Base-by-base conservation (phyloP, 1,140 invertebrate species). In the Lerema accius region DNA sequence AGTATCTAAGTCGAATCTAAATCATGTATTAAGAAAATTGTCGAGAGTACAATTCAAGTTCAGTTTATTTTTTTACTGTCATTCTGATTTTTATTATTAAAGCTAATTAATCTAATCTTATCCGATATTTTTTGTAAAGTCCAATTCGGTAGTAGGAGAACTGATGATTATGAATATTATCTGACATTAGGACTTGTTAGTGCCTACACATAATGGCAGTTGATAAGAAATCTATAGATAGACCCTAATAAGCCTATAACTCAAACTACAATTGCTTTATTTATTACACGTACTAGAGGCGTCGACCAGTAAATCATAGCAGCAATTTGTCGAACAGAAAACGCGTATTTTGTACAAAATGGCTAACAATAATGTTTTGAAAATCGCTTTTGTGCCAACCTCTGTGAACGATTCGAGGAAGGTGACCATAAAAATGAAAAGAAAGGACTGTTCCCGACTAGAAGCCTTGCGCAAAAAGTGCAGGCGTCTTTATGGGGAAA, bases 291-390 rank as follows among this genome's bases (percentile, higher is more conserved):
- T 6, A 9, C 2, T 45, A 11, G 15, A 59, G 14, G 55, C 43
- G 43, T 59, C 16, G 10, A 11, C 13, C 26, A 23, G 55, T 59
- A 59, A 59, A 59, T 59, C 55, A 59, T 48, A 48, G 13, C 16
- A 10, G 56, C 32, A 59, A 69, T 69, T 71, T 71, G 63, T 67
- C 64, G 63, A 66, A 60, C 56, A 35, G 56, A 69, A 71, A 71
- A 56, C 61, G 60, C 45, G 40, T 67, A 69, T 60, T 58, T 67
- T 65, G 39, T 58, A 43, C 50, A 43, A 59, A 65, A 65, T 65
- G 53, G 55, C 49, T 55, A 59, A 66, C 23, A 61, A 35, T 23
- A 48, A 59, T 28, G 55, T 48, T 59, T 59, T 59, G 42, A 59
- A 46, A 59, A 59, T 59, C 55, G 55, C 55, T 48, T 58, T 59